phyloP scores from a whole-genome alignment of 2,888 invertebrate species.

The Pammene fasciana region DNA sequence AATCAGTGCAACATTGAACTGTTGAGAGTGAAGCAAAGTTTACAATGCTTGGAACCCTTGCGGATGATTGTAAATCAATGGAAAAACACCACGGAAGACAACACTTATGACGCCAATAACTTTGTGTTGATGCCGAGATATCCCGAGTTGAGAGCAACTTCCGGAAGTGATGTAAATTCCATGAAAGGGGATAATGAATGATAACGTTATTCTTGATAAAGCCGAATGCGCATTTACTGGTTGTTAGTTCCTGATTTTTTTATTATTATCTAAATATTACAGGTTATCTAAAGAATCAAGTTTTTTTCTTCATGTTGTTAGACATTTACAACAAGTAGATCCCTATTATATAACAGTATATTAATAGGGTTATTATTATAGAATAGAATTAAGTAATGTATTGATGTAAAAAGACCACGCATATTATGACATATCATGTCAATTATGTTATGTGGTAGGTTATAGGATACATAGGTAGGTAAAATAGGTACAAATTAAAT shows the following conservation, averaged over 20 bases:
- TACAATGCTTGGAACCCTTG: slow-evolving; percentile 75
- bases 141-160: slow-evolving; percentile 61
- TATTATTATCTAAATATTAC: slow-evolving; percentile 1
- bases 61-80: slow-evolving; percentile 73
- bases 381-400: too few relatives aligned
- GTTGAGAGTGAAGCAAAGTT: slow-evolving; percentile 73
- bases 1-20: slow-evolving; percentile 78
- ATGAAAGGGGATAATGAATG: slow-evolving; percentile 51
- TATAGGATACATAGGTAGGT: too few relatives aligned
- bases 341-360: too few relatives aligned
- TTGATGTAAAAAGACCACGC: too few relatives aligned
- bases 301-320: not conserved
- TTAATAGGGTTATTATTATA: too few relatives aligned
- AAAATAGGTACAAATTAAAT: too few relatives aligned
- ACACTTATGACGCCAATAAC: slow-evolving; percentile 60
- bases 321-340: too few relatives aligned
- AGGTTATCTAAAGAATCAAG: not conserved
- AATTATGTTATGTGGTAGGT: too few relatives aligned
- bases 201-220: slow-evolving; percentile 44
- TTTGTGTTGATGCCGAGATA: slow-evolving; percentile 69
- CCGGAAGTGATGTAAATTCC: slow-evolving; percentile 55
- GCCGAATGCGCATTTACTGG: slow-evolving; percentile 48
- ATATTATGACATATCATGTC: too few relatives aligned
- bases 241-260: slow-evolving; percentile 45
- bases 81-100: slow-evolving; percentile 60